Evolutionary conservation across 2,797 vertebrate genomes (phyloP).

Genomic region (Menidia menidia): DNA sequence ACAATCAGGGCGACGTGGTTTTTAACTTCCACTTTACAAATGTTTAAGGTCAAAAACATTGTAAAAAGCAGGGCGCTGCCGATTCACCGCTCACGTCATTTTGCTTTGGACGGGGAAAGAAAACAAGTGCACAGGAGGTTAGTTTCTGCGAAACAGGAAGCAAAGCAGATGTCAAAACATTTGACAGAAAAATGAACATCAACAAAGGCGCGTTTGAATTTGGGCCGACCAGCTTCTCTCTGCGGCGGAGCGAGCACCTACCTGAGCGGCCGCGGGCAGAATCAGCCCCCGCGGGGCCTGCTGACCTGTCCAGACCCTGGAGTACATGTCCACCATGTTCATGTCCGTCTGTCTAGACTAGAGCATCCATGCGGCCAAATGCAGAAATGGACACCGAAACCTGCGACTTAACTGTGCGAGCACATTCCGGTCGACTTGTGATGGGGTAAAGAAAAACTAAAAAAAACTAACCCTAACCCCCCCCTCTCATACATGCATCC

Average conservation of each 20-base stretch:
- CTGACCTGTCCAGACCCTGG: constrained; percentile 50
- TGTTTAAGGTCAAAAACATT: background rate
- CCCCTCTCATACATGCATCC: constrained; percentile 48
- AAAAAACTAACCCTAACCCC: background rate
- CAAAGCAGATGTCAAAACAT: constrained; percentile 10
- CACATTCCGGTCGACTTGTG: constrained; percentile 6
- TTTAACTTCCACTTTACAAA: background rate
- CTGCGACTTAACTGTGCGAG: background rate
- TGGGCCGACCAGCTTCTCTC: background rate
- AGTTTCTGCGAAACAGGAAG: constrained; percentile 61
- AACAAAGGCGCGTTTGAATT: background rate
- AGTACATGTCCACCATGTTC: constrained; percentile 76
- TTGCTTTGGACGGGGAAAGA: constrained; percentile 51
- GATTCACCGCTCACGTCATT: background rate
- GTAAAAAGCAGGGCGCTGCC: background rate
- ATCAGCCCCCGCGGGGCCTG: constrained; percentile 49
- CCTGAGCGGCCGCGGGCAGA: constrained; percentile 63
- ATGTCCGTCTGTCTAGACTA: background rate
- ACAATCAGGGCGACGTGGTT: background rate
- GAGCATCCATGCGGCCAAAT: constrained; percentile 49
- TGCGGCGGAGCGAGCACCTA: constrained; percentile 32
- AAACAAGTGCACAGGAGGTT: constrained; percentile 28
- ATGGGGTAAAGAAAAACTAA: background rate
- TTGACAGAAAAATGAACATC: background rate
- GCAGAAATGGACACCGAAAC: background rate